Percentiles rank a stretch among this genome's conserved stretches.
These are phyloP conservation scores for Pseudomyrmex concolor DNA, from an alignment of 1,140 invertebrate genomes.

Conservation along the genomic window DNA sequence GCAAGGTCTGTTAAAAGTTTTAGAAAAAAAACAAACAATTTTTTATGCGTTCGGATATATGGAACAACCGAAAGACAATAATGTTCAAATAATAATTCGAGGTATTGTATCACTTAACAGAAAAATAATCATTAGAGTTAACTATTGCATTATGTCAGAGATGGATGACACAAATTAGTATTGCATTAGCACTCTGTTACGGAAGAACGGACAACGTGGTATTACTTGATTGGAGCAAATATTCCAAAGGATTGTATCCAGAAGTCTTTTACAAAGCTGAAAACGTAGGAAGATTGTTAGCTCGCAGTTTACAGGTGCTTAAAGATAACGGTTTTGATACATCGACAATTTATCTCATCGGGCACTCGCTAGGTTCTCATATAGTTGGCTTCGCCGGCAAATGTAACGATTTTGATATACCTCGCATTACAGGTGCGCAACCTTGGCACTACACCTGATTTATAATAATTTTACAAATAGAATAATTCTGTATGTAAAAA, in stretches of 20 bases:
- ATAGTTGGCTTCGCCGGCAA: constrained; percentile 88
- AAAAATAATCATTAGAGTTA: neutral
- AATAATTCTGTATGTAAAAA: no score
- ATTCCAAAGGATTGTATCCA: neutral
- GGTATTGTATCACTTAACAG: constrained; percentile 5
- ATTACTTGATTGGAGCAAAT: constrained; percentile 48
- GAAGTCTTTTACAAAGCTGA: neutral
- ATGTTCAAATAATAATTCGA: constrained; percentile 21
- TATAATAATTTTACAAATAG: no score
- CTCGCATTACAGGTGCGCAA: constrained; percentile 80
- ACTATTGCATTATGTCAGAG: neutral
- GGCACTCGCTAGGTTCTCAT: constrained; percentile 91
- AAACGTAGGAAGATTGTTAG: constrained; percentile 45
- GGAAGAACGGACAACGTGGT: constrained; percentile 34
- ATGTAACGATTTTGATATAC: constrained; percentile 75
- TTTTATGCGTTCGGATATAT: constrained; percentile 53
- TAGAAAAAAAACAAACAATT: neutral
- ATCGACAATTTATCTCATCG: constrained; percentile 88
- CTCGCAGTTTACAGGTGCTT: constrained; percentile 29
- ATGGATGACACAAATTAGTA: neutral
- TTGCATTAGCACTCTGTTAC: constrained; percentile 12
- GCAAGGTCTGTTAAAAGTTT: neutral
- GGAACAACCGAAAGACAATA: constrained; percentile 10
- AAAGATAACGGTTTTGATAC: constrained; percentile 79
- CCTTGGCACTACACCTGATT: neutral